Percentiles rank a stretch among this genome's conserved stretches.
Conservation (phyloP, 2,888 invertebrate genomes). For the Leucoptera coffeella region DNA sequence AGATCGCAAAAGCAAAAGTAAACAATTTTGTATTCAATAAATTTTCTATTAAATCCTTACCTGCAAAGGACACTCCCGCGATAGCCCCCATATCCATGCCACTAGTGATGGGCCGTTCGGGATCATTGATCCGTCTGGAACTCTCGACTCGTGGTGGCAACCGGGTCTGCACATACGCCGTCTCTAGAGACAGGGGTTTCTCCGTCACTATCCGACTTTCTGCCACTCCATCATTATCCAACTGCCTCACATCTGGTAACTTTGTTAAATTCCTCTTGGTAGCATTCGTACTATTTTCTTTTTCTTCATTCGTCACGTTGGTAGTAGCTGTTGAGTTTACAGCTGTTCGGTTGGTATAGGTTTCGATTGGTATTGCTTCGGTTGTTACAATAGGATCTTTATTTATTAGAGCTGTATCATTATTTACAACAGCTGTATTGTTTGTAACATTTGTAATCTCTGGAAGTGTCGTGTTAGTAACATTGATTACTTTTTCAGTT, state of each 20-base stretch:
- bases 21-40: too few species aligned
- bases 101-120: constrained; percentile 18
- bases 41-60: constrained; percentile 30
- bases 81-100: constrained; percentile 57
- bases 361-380: constrained; percentile 7
- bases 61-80: constrained; percentile 64
- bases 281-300: constrained; percentile 18
- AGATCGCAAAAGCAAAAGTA: too few species aligned
- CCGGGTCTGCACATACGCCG: constrained; percentile 31
- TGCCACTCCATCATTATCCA: constrained; percentile 17
- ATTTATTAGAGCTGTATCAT: constrained; percentile 10
- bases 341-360: constrained; percentile 7
- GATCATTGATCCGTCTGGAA: constrained; percentile 28
- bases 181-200: constrained; percentile 36
- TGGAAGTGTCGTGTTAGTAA: too few species aligned
- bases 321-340: constrained; percentile 12
- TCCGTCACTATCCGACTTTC: constrained; percentile 40
- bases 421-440: constrained; percentile 9
- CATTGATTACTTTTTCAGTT: constrained; percentile 5
- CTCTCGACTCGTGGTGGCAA: constrained; percentile 36
- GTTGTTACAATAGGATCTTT: not conserved
- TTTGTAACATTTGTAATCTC: too few species aligned
- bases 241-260: constrained; percentile 15
- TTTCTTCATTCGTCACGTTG: constrained; percentile 7
- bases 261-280: constrained; percentile 24